These are phyloP conservation scores for Aegotheles bennettii DNA, from an alignment of 2,113 vertebrate genomes.

Conservation along the genomic window DNA sequence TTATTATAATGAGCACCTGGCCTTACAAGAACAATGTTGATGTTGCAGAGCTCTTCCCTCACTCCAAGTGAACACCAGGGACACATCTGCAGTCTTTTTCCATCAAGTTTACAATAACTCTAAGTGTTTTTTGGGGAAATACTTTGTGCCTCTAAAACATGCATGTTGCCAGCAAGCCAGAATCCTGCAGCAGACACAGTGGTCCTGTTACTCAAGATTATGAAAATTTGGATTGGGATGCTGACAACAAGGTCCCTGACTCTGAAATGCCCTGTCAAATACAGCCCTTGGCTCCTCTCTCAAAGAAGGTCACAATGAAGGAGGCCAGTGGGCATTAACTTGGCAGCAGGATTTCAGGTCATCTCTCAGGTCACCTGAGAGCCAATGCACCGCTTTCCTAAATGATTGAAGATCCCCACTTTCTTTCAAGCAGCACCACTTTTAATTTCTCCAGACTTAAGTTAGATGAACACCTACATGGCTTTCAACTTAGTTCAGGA, in stretches of 20 bases:
- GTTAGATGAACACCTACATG: not conserved
- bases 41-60: not conserved
- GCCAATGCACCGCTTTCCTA: not conserved
- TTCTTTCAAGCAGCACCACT: not conserved
- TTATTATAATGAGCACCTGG: not conserved
- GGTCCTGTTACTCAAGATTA: not conserved
- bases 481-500: not conserved
- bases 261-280: not conserved
- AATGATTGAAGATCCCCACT: not conserved
- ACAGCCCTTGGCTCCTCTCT: not conserved
- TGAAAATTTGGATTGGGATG: not conserved
- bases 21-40: not conserved
- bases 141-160: not conserved
- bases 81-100: not conserved
- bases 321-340: not conserved
- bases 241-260: not conserved
- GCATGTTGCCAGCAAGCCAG: not conserved
- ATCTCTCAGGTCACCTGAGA: not conserved
- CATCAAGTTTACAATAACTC: not conserved
- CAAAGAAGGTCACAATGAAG: not conserved
- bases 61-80: not conserved
- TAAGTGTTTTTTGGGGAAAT: not conserved
- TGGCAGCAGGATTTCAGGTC: not conserved
- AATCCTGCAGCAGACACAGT: not conserved
- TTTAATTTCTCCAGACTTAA: not conserved